phyloP scores from a whole-genome alignment of 2,797 vertebrate species.

The Synanceia verrucosa region DNA sequence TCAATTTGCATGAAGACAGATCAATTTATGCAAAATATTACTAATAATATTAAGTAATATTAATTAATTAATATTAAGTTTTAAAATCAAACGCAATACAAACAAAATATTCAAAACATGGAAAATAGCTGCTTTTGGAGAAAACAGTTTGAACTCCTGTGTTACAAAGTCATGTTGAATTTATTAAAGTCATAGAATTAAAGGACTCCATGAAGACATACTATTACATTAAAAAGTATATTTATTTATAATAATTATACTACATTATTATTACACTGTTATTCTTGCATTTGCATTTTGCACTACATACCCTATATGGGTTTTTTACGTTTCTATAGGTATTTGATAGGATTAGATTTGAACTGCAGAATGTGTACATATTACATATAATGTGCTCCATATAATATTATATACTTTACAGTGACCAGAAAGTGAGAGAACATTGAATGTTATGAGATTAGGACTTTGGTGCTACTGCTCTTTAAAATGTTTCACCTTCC shows the following conservation, averaged over 20 bases:
- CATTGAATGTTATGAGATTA: background rate
- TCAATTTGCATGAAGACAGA: slow-evolving; percentile 22
- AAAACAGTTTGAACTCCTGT: background rate
- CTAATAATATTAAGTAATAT: too few species aligned
- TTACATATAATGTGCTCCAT: background rate
- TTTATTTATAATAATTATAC: background rate
- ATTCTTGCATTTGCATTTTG: background rate
- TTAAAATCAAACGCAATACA: slow-evolving; percentile 11
- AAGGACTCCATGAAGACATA: background rate
- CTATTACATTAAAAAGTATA: background rate
- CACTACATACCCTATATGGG: background rate
- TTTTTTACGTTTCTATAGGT: background rate
- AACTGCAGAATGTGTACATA: background rate
- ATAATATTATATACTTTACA: background rate
- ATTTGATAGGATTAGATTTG: background rate
- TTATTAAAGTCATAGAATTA: background rate
- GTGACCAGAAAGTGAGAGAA: background rate
- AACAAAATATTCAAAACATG: slow-evolving; percentile 17
- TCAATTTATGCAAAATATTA: slow-evolving; percentile 27
- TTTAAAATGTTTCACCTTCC: slow-evolving; percentile 46
- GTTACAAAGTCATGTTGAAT: background rate
- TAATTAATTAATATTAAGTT: background rate
- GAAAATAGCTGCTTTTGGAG: background rate
- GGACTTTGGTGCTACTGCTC: background rate
- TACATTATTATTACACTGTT: background rate